Conservation (phyloP, 2,888 invertebrate genomes). For the Nineta flava region DNA sequence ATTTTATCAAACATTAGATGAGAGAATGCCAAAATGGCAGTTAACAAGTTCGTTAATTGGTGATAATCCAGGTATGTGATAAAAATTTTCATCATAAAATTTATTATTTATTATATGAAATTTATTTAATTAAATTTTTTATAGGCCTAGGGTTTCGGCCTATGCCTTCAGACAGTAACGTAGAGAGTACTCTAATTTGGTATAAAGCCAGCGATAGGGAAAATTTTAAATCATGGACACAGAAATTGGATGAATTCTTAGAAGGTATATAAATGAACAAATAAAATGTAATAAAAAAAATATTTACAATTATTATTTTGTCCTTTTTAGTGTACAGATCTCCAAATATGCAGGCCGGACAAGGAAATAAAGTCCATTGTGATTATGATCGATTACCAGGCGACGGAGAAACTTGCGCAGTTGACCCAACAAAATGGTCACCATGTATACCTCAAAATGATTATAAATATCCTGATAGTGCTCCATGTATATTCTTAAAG, state of each 20-base stretch:
- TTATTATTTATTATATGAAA: background rate
- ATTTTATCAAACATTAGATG: conserved; percentile 84
- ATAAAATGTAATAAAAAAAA: background rate
- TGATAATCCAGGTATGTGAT: conserved; percentile 70
- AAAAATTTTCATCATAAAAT: background rate
- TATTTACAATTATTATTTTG: conserved; percentile 1
- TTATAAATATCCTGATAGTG: conserved; percentile 74
- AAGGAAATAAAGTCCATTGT: conserved; percentile 46
- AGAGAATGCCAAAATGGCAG: conserved; percentile 79
- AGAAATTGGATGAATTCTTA: conserved; percentile 59
- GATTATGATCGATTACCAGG: conserved; percentile 41
- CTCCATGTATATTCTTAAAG: conserved; percentile 93
- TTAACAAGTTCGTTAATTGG: conserved; percentile 76
- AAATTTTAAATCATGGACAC: conserved; percentile 67
- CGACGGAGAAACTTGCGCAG: conserved; percentile 65
- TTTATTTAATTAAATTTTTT: conserved; percentile 10
- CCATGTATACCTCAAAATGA: conserved; percentile 62
- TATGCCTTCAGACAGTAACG: conserved; percentile 80
- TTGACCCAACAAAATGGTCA: conserved; percentile 53
- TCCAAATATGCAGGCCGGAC: conserved; percentile 26
- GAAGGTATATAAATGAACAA: conserved; percentile 47
- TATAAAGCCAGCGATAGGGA: conserved; percentile 66
- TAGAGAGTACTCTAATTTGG: conserved; percentile 93
- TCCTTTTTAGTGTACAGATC: background rate
- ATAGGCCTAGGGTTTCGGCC: conserved; percentile 93